Base-by-base conservation (phyloP, 2,113 vertebrate genomes). In the Burhinus oedicnemus region DNA sequence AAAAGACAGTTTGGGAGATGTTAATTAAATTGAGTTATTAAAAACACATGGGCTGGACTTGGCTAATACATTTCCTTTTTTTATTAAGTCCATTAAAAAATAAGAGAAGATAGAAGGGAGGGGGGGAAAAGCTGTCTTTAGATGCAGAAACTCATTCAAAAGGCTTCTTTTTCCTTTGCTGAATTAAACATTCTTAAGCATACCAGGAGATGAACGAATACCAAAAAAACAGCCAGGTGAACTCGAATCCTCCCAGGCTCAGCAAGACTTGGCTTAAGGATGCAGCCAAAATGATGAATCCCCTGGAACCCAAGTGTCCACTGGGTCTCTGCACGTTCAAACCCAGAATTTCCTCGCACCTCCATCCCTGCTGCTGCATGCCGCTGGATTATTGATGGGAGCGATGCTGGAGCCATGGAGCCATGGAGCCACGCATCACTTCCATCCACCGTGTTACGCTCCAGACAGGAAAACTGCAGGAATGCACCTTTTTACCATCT, bases 21-120 rank as follows among this genome's bases (percentile, higher is more conserved):
- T 94, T 97, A 97, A 97, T 97, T 93, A 95, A 97, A 97, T 96
- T 91, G 94, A 69, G 85, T 94, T 95, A 96, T 97, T 97, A 95
- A 95, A 96, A 95, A 62, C 95, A 96, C 83, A 96, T 95, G 94
- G 90, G 83, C 79, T 93, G 93, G 88, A 70, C 87, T 92, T 90
- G 79, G 85, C 94, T 90, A 91, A 92, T 95, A 89, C 65, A 71
- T 94, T 93, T 95, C 87, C 70, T 34, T 93, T 83, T 89, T 95
- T 94, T 94, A 92, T 96, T 93, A 96, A 96, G 93, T 42, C 88
- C 90, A 89, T 96, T 96, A 95, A 93, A 96, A 96, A 95, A 87
- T 79, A 89, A 87, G 38, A 12, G 87, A 87, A 95, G 84, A 87
- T 69, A 70, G 89, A 81, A 84, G 8, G 15, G 5, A 13, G 9